Conservation (phyloP, 2,113 vertebrate genomes). For the Mastomys natalensis region DNA sequence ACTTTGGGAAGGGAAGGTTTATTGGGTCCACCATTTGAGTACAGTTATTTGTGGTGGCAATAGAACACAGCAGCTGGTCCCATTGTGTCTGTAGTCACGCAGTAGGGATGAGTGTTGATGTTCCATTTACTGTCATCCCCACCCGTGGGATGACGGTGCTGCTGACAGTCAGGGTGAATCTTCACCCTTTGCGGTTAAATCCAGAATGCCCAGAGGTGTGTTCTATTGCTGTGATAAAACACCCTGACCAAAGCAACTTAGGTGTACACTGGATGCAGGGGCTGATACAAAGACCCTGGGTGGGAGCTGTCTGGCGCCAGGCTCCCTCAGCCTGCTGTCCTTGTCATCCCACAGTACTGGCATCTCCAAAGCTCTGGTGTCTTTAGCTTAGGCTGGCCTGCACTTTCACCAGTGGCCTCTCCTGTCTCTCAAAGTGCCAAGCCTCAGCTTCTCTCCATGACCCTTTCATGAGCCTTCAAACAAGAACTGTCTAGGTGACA, state of each 20-base stretch:
- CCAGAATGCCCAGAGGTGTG: not conserved
- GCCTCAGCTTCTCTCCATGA: not conserved
- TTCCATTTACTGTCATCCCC: too few relatives aligned
- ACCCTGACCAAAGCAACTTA: not conserved
- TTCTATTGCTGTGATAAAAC: not conserved
- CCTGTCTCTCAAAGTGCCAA: not conserved
- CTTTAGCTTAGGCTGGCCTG: not conserved
- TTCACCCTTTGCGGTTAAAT: not conserved
- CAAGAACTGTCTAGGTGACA: not conserved
- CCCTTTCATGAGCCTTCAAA: not conserved
- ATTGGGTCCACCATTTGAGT: not conserved
- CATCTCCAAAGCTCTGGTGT: not conserved
- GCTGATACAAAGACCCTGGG: not conserved
- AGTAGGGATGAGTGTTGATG: not conserved
- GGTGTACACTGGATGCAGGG: too few relatives aligned
- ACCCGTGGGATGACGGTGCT: not conserved
- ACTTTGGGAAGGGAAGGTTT: not conserved
- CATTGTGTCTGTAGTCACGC: not conserved
- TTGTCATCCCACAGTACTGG: not conserved
- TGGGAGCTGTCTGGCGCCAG: not conserved
- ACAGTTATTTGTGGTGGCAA: not conserved
- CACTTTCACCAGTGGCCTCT: not conserved
- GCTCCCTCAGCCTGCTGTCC: not conserved
- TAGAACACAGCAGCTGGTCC: not conserved
- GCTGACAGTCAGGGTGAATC: not conserved